phyloP scores from a whole-genome alignment of 2,797 vertebrate genomes.

The Enoplosus armatus region DNA sequence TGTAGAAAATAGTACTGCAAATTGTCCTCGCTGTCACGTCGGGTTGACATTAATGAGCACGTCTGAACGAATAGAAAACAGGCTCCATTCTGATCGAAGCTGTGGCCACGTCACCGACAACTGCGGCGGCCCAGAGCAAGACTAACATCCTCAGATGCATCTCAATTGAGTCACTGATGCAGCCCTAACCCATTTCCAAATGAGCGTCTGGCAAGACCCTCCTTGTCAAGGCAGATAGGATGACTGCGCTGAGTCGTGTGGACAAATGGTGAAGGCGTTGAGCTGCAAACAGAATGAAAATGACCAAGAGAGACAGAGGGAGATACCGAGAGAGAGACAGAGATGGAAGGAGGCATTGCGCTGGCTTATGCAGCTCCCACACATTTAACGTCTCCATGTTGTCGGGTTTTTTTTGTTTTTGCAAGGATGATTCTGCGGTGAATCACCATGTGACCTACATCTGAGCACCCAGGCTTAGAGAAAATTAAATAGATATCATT shows the following conservation, averaged over 20 bases:
- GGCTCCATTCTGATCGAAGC: conserved; percentile 56
- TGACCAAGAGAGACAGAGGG: conserved; percentile 71
- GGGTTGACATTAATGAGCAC: conserved; percentile 63
- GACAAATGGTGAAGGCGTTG: conserved; percentile 65
- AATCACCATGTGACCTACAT: conserved; percentile 78
- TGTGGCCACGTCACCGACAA: conserved; percentile 42
- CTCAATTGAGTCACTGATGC: conserved; percentile 74
- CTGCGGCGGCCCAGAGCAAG: conserved; percentile 37
- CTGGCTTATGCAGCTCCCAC: conserved; percentile 57
- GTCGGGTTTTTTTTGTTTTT: conserved; percentile 53
- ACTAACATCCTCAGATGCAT: conserved; percentile 67
- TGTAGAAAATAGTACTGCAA: conserved; percentile 52
- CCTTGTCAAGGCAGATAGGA: conserved; percentile 71
- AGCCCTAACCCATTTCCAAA: conserved; percentile 70
- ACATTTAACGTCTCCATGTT: conserved; percentile 54
- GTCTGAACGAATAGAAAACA: conserved; percentile 41
- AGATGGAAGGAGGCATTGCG: conserved; percentile 50
- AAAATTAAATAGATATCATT: conserved; percentile 70
- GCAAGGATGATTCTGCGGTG: conserved; percentile 58
- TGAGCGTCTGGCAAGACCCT: conserved; percentile 71
- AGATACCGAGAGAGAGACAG: conserved; percentile 40
- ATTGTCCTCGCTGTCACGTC: conserved; percentile 60
- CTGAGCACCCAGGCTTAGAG: conserved; percentile 48
- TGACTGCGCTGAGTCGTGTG: conserved; percentile 51
- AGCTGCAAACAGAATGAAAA: conserved; percentile 75